These are phyloP conservation scores for Anthopleura sola DNA, from an alignment of 64 coral and sea anemone genomes.

Conservation along the genomic window DNA sequence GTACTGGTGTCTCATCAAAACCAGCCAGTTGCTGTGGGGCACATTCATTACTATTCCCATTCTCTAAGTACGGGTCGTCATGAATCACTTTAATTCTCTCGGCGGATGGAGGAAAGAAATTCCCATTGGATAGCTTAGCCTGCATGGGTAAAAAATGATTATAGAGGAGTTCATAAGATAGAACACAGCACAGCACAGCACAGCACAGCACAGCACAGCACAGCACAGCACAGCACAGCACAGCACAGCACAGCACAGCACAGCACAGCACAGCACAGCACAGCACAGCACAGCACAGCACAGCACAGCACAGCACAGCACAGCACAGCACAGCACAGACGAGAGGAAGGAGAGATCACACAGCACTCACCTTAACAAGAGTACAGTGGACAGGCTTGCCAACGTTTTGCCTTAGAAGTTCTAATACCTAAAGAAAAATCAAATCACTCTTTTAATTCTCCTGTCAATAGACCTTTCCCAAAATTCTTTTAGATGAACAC, in stretches of 20 bases:
- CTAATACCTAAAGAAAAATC: conserved; percentile 37
- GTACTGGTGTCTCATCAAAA: conserved; percentile 76
- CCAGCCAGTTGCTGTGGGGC: conserved; percentile 77
- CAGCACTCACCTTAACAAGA: conserved; percentile 64
- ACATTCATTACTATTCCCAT: neutral
- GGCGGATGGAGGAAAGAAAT: conserved; percentile 51
- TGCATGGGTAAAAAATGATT: neutral
- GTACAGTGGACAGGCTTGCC: conserved; percentile 63
- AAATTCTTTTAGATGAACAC: too few relatives aligned
- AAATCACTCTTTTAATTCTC: too few relatives aligned
- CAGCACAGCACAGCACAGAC: too few relatives aligned
- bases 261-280: neutral
- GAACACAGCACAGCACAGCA: neutral
- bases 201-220: neutral
- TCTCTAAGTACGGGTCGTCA: conserved; percentile 58
- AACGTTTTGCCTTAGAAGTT: conserved; percentile 64
- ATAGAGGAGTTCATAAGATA: neutral
- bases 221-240: too few relatives aligned
- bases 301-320: neutral
- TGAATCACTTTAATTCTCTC: conserved; percentile 59
- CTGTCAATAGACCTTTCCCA: too few relatives aligned
- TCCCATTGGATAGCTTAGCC: conserved; percentile 60
- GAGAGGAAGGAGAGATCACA: neutral
- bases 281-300: neutral
- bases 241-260: neutral